phyloP scores from a whole-genome alignment of 2,113 vertebrate species.

The Lichenostomus cassidix region DNA sequence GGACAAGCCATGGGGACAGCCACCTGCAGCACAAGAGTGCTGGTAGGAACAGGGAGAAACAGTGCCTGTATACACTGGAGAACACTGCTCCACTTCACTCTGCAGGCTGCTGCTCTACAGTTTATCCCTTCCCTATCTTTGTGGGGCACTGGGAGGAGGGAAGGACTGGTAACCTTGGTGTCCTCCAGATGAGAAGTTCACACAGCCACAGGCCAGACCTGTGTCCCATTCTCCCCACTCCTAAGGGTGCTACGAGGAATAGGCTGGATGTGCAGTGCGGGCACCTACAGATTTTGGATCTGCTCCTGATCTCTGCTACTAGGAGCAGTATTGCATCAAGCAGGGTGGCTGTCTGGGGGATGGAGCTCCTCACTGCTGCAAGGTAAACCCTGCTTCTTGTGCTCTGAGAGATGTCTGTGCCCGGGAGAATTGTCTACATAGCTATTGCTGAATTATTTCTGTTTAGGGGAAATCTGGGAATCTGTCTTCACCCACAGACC shows the following conservation, averaged over 20 bases:
- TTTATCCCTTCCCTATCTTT: not conserved
- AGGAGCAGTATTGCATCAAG: not conserved
- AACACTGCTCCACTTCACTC: not conserved
- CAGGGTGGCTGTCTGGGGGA: not conserved
- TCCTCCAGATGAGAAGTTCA: not conserved
- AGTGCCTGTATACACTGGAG: not conserved
- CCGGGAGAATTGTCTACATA: not conserved
- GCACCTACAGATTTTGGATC: not conserved
- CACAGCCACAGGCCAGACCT: not conserved
- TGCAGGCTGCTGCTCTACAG: not conserved
- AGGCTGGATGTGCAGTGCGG: not conserved
- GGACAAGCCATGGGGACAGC: not conserved
- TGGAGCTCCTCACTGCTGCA: not conserved
- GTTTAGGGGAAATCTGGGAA: not conserved
- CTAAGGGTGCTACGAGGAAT: not conserved
- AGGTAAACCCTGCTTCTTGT: not conserved
- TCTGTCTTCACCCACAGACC: not conserved
- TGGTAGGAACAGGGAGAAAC: not conserved
- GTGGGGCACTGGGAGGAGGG: not conserved
- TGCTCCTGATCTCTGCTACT: not conserved
- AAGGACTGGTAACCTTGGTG: not conserved
- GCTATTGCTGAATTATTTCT: not conserved
- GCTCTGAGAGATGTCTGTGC: conserved; percentile 5
- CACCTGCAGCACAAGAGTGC: not conserved
- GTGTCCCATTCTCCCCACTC: not conserved